These are phyloP conservation scores for Blastomussa wellsi DNA, from an alignment of 92 coral and sea anemone genomes.

Conservation along the genomic window DNA sequence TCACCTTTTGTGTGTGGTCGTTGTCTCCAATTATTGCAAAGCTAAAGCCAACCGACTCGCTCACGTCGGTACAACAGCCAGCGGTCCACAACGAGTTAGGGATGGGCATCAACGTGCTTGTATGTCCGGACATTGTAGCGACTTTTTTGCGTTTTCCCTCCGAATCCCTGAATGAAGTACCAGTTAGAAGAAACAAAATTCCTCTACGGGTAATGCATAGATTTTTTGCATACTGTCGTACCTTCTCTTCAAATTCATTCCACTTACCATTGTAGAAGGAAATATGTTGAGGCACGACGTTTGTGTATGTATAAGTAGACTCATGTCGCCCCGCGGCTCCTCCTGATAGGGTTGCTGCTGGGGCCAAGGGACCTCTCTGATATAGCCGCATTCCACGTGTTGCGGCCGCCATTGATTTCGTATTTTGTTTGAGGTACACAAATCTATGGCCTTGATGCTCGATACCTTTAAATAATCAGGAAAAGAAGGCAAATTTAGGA, in stretches of 20 bases:
- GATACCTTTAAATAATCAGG: too few species aligned
- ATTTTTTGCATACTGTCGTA: background rate
- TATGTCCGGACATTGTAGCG: too few species aligned
- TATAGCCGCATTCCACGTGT: too few species aligned
- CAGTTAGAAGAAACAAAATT: background rate
- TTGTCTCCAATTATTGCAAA: constrained; percentile 40
- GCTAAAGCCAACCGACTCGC: background rate
- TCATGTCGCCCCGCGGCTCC: too few species aligned
- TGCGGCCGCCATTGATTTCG: too few species aligned
- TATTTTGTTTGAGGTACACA: too few species aligned
- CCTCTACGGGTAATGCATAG: background rate
- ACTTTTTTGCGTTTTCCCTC: too few species aligned
- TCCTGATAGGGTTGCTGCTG: background rate
- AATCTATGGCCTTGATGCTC: too few species aligned
- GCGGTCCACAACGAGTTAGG: constrained; percentile 25
- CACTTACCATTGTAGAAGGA: background rate
- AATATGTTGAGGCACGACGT: constrained; percentile 11
- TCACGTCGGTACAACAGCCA: background rate
- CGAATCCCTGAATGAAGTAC: constrained; percentile 1
- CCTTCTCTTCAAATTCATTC: background rate
- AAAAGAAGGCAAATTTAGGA: too few species aligned
- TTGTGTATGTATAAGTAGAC: constrained; percentile 24
- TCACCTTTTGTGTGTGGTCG: background rate
- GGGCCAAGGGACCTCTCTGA: constrained; percentile 16
- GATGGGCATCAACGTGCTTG: too few species aligned